Percentiles rank a stretch among this genome's conserved stretches.
These are phyloP conservation scores for Ophioninae sp. DNA, from an alignment of 2,888 invertebrate genomes.

Conservation along the genomic window DNA sequence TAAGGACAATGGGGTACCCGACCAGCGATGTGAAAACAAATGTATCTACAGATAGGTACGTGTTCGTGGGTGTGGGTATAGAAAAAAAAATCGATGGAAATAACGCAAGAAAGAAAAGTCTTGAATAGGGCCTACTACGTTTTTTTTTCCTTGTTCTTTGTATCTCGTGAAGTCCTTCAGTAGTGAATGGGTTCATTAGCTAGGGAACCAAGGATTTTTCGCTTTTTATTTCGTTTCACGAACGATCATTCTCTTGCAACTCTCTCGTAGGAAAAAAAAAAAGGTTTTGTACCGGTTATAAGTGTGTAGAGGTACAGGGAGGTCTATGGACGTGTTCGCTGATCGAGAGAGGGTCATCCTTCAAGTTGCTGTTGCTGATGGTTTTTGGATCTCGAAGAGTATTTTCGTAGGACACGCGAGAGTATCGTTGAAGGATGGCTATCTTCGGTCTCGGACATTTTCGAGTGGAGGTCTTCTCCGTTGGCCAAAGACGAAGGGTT, in stretches of 20 bases:
- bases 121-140: constrained; percentile 73
- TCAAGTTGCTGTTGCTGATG: constrained; percentile 35
- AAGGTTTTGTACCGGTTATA: not conserved
- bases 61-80: not conserved
- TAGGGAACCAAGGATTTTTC: constrained; percentile 31
- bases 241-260: constrained; percentile 23
- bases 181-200: constrained; percentile 76
- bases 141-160: constrained; percentile 60
- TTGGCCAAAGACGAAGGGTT: constrained; percentile 38
- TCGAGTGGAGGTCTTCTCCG: constrained; percentile 30
- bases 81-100: constrained; percentile 30
- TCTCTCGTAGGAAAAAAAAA: not conserved
- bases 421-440: constrained; percentile 42
- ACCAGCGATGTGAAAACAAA: constrained; percentile 45
- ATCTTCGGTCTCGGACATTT: constrained; percentile 40
- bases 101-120: constrained; percentile 38
- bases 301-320: not conserved
- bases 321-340: constrained; percentile 30
- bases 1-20: constrained; percentile 63
- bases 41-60: not conserved
- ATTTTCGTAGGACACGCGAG: constrained; percentile 54
- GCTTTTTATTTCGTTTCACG: constrained; percentile 25
- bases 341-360: constrained; percentile 51
- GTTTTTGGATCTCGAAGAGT: constrained; percentile 29
- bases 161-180: constrained; percentile 66